Evolutionary conservation across 1,140 invertebrate species (phyloP), one percentile per base, ranked within the genome.

Genomic region (Steinernema feltiae): DNA sequence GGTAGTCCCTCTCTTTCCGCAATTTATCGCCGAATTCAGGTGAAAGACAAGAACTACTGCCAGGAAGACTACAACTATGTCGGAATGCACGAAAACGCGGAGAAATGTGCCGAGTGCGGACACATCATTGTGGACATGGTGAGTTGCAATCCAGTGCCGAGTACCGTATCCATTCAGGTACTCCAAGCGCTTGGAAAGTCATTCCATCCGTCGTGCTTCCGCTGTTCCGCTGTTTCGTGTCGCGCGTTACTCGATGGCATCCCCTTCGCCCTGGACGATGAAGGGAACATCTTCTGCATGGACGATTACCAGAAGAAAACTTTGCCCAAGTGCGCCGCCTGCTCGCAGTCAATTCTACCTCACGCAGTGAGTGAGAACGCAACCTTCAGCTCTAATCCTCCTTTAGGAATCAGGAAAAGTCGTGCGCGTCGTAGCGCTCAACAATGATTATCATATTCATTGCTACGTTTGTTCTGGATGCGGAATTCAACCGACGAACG

Each of bases 121-220:
- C 95, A 98, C 88, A 90, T 98, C 0, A 98, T 99, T 72, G 97
- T 98, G 94, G 96, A 98, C 91, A 97, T 97, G 93, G 94, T 97
- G 73, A 81, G 82, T 82, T 46, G 31, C n/a, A 17, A 27, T 53
- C 7, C 12, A 21, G n/a, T 7, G n/a, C 31, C 31, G 7, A 30
- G 2, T 71, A 35, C 32, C 12, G 46, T 71, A 71, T 72, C 27
- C 18, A 30, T 78, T 78, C 78, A 79, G 77, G 73, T 81, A 84
- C 87, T 99, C 35, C 95, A 98, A 91, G 96, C 97, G 0, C 96
- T 98, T 94, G 96, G 95, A 3, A 97, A 98, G 88, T 96, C 95
- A 0, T 99, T 97, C 88, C 97, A 99, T 87, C 97, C 97, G 18
- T 95, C 94, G 1, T 99, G 97, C 89, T 99, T 99, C 88, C 91